Evolutionary conservation across 1,140 invertebrate genomes (phyloP), one percentile per base, ranked within the genome.

Genomic region (Bombyx mandarina): DNA sequence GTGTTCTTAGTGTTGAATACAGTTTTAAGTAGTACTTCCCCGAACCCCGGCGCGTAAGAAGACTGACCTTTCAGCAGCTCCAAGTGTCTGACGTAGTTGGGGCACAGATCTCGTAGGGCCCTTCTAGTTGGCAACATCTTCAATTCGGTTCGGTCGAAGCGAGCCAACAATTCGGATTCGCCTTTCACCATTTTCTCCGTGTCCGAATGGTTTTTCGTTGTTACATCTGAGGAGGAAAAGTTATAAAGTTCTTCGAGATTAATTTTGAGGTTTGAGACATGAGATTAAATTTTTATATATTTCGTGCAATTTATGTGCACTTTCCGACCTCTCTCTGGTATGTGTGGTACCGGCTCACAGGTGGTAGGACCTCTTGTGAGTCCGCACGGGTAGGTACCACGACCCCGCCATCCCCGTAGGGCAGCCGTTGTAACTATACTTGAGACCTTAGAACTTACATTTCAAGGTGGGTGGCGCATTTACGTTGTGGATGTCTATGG

Each of bases 51-150:
- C 45, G 10, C 10, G 7, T 49, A 22, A 3, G 7, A 9, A 18
- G 22, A 8, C 51, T 43, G 62, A 81, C 78, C 66, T 72, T 67
- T 68, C 0, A 81, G 43, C 44, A 66, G 10, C 52, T 79, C 71
- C 12, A 81, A 53, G 10, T 79, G 75, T n/a, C 56, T 61, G 1
- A 69, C 74, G 52, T 65, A 81, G 0, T 62, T 61, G 0, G 67
- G 58, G 10, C 71, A 74, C 0, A 52, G 52, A 0, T 55, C 54
- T 51, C 71, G 62, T 7, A 82, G 57, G 0, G 62, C 50, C 6
- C 61, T 54, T 9, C 73, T 54, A 0, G 70, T 73, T 0, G 79
- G 77, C 10, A 79, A 56, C 7, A 63, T 65, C 3, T 58, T 58
- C n/a, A 59, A 43, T 12, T 43, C 35, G 1, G 26, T 43, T 8